Base-by-base conservation (phyloP, 2,797 vertebrate genomes). In the Neoniphon sammara region DNA sequence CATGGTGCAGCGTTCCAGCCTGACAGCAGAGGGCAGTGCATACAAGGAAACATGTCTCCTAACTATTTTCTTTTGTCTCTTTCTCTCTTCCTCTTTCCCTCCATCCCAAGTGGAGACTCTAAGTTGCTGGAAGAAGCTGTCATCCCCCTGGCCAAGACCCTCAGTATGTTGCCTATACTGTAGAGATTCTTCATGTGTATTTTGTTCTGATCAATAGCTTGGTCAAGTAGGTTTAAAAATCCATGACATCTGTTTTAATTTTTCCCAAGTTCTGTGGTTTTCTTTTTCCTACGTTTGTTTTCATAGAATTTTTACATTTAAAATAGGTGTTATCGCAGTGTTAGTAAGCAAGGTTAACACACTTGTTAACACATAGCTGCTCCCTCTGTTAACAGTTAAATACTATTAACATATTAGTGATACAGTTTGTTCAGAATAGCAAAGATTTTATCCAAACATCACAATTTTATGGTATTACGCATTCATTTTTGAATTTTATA, bases 111-210 rank as follows among this genome's bases (percentile, higher is more conserved):
- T 77, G 91, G 94, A 23, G 97, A 99, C 80, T 94, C 97, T 39
- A 98, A 97, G 89, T 93, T 97, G 46, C 82, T 99, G 90, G 97
- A 99, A 85, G 97, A 98, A 87, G 96, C 95, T 7, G 96, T 98
- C 20, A 62, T 97, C 85, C 96, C 96, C 0, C 88, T 99, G 75
- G 97, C 96, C 91, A 97, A 95, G 87, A 94, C 90, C 83, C 92
- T 99, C 90, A 96, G 98, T 99, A 95, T 63, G 96, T 93, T 79
- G 15, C 25, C 12, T 59, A 5, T 57, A 9, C 52, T 54, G 31
- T 52, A 23, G 60, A 60, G 39, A 27, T 64, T 0, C 2, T 15
- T 52, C 12, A 55, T 18, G 4, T 27, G 20, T 23, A 27, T 31
- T 42, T 39, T 66, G 49, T 23, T 17, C 10, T 27, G 14, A 53